Base-by-base conservation (phyloP, 2,113 vertebrate species). In the Apus apus region DNA sequence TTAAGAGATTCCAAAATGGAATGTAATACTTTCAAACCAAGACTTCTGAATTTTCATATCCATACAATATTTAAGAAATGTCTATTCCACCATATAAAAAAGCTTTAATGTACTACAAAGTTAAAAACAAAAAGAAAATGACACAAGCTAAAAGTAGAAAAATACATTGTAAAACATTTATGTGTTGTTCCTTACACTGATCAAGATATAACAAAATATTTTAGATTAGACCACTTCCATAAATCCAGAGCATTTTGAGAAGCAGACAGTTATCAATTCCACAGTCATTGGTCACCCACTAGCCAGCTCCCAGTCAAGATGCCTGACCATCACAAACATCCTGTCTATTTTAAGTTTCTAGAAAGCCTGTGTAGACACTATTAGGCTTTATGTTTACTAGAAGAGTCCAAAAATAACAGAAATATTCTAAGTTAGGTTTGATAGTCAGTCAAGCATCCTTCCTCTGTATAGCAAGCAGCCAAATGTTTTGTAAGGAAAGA, bases 31-130 rank as follows among this genome's bases (percentile, higher is more conserved):
- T 93, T 62, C 89, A 90, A 90, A 90, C 72, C 89, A 79, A 87
- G 72, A 93, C 81, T 89, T 71, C 87, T 88, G 78, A 80, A 71
- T 85, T 54, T 89, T 78, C 65, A 77, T 86, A 60, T 50, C 72
- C 75, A 82, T 89, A 93, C 81, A 92, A n/a, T 83, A 90, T 58
- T 96, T 92, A 94, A 93, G 94, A 93, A 90, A 94, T 93, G 92
- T 96, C 97, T 97, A 98, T 97, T 98, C 82, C 96, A 95, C 96
- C 95, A 96, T 97, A 97, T 97, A 97, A 98, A 98, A 97, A 97
- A 92, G 70, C 94, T 96, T 97, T 97, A 96, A 97, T 97, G 95
- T 83, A 93, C 89, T 97, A 97, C 93, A 97, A 96, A 88, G 88
- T 95, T 94, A 95, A 95, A 96, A 96, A 94, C 92, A 92, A 95